Conservation (phyloP, 1,140 invertebrate species). For the Cyphomyrmex costatus region DNA sequence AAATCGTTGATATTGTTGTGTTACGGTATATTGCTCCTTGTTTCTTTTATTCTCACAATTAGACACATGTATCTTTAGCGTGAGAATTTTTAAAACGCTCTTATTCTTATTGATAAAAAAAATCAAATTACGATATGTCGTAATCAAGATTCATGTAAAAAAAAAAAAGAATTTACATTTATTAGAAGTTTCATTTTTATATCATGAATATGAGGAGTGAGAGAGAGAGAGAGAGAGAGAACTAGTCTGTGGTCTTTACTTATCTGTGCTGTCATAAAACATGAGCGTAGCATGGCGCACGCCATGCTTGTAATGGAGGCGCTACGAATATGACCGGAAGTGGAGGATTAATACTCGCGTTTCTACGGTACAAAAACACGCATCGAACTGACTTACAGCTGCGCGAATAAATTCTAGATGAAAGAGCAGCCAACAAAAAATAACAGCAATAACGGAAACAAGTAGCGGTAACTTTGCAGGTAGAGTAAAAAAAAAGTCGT, state of each 20-base stretch:
- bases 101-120: neutral
- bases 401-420: slow-evolving; percentile 20
- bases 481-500: neutral
- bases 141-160: neutral
- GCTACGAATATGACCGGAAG: slow-evolving; percentile 16
- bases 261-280: slow-evolving; percentile 7
- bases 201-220: neutral
- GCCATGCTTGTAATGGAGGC: neutral
- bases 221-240: too few species aligned
- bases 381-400: neutral
- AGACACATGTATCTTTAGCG: neutral
- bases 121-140: neutral
- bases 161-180: neutral
- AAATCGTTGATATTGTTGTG: neutral
- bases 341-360: slow-evolving; percentile 28
- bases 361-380: slow-evolving; percentile 2
- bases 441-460: slow-evolving; percentile 4
- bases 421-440: neutral
- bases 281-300: neutral
- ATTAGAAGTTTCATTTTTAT: neutral
- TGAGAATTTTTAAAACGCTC: neutral
- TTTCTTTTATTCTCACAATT: neutral
- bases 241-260: neutral
- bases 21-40: neutral
- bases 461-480: neutral